Evolutionary conservation across 2,797 vertebrate genomes (phyloP).

Genomic region (Pangasius krempfi): DNA sequence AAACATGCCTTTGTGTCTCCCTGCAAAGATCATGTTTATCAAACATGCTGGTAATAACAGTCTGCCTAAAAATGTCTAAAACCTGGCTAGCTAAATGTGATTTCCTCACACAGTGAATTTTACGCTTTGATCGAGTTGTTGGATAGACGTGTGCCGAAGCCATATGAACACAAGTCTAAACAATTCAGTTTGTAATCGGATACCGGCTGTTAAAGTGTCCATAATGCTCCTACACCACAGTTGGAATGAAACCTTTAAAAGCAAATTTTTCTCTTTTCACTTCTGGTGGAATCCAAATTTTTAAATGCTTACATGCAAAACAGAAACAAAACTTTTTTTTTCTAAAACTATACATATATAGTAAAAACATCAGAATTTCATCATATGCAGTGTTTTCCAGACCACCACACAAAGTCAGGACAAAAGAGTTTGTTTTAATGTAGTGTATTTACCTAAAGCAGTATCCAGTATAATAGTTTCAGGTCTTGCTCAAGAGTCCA

Average conservation of each 20-base stretch:
- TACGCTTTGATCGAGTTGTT: not conserved
- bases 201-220: not conserved
- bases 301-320: not conserved
- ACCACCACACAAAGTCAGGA: not conserved
- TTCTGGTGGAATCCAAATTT: not conserved
- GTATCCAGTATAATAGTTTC: slow-evolving; percentile 6
- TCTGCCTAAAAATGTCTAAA: not conserved
- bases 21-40: not conserved
- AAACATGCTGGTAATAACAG: slow-evolving; percentile 7
- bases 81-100: not conserved
- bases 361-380: not conserved
- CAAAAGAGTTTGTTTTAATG: not conserved
- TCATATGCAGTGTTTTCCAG: not conserved
- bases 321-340: not conserved
- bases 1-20: not conserved
- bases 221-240: not conserved
- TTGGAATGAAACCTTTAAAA: not conserved
- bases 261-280: not conserved
- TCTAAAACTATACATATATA: too few relatives aligned
- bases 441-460: slow-evolving; percentile 3
- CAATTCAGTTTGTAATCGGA: not conserved
- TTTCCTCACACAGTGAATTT: slow-evolving; percentile 13
- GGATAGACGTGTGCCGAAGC: not conserved
- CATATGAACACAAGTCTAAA: not conserved
- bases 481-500: slow-evolving; percentile 1